These are phyloP conservation scores for Acrocephalus arundinaceus DNA, from an alignment of 2,113 vertebrate species.

Conservation along the genomic window DNA sequence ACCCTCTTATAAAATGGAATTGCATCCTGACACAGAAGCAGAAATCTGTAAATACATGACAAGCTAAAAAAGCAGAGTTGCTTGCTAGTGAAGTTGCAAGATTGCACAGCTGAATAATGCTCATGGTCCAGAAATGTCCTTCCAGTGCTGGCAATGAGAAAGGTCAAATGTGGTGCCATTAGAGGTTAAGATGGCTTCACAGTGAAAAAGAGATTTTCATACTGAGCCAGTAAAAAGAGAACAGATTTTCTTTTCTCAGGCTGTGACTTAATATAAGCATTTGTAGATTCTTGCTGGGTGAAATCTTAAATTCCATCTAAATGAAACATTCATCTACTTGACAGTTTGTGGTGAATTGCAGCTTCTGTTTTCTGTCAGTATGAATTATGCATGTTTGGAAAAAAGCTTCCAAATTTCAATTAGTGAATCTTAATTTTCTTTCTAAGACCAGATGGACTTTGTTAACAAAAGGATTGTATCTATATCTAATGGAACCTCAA, in stretches of 20 bases:
- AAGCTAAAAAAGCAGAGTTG: neutral
- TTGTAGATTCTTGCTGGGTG: constrained; percentile 62
- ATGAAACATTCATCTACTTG: constrained; percentile 72
- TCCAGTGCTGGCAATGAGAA: neutral
- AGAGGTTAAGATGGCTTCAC: constrained; percentile 32
- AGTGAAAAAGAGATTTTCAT: constrained; percentile 24
- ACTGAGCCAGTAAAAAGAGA: neutral
- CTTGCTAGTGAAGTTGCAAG: neutral
- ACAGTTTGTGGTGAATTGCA: constrained; percentile 74
- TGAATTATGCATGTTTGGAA: constrained; percentile 76
- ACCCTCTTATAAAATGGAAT: neutral
- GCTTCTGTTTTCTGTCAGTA: constrained; percentile 78
- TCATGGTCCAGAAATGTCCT: neutral
- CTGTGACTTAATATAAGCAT: constrained; percentile 50
- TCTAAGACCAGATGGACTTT: constrained; percentile 70
- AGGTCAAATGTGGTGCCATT: constrained; percentile 4
- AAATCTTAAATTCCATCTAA: constrained; percentile 76
- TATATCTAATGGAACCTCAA: constrained; percentile 65
- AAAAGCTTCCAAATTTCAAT: constrained; percentile 72
- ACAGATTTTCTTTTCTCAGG: constrained; percentile 55
- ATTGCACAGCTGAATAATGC: neutral
- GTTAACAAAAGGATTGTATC: constrained; percentile 66
- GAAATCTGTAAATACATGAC: neutral
- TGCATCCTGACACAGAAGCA: neutral
- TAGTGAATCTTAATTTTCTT: constrained; percentile 73